phyloP scores from a whole-genome alignment of 1,140 invertebrate genomes.

The Papilio xuthus region DNA sequence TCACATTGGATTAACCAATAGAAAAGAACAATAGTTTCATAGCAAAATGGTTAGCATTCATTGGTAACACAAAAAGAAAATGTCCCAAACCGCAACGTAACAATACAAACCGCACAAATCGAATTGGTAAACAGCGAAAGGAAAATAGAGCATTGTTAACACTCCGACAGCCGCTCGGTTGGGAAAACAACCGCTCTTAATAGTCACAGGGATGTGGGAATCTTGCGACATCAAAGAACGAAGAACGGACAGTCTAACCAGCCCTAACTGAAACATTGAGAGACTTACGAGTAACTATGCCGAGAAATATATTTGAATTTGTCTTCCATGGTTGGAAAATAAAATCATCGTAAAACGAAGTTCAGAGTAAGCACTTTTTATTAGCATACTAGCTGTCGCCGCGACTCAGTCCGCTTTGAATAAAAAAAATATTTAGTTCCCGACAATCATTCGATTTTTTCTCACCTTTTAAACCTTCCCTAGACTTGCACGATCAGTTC shows the following conservation, averaged over 20 bases:
- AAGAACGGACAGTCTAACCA: neutral
- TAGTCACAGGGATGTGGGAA: slow-evolving; percentile 59
- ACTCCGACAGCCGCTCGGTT: slow-evolving; percentile 45
- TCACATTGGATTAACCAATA: neutral
- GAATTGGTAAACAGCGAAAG: slow-evolving; percentile 34
- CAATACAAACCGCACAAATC: neutral
- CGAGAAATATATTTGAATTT: neutral
- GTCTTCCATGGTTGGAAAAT: neutral
- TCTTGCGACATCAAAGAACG: neutral
- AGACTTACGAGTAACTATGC: neutral
- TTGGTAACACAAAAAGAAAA: slow-evolving; percentile 12
- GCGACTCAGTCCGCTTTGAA: too few species aligned
- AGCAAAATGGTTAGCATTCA: neutral
- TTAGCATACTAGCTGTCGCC: too few species aligned
- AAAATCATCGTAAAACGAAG: neutral
- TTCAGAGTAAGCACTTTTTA: too few species aligned
- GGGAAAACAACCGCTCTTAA: slow-evolving; percentile 50
- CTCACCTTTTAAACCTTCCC: too few species aligned
- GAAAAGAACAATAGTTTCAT: neutral
- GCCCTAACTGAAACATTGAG: neutral
- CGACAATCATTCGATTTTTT: too few species aligned
- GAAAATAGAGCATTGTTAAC: slow-evolving; percentile 52
- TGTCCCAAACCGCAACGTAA: slow-evolving; percentile 29
- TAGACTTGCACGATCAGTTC: too few species aligned
- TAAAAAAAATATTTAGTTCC: too few species aligned